These are phyloP conservation scores for Oscheius sp. DNA, from an alignment of 2,888 invertebrate genomes.

Conservation along the genomic window DNA sequence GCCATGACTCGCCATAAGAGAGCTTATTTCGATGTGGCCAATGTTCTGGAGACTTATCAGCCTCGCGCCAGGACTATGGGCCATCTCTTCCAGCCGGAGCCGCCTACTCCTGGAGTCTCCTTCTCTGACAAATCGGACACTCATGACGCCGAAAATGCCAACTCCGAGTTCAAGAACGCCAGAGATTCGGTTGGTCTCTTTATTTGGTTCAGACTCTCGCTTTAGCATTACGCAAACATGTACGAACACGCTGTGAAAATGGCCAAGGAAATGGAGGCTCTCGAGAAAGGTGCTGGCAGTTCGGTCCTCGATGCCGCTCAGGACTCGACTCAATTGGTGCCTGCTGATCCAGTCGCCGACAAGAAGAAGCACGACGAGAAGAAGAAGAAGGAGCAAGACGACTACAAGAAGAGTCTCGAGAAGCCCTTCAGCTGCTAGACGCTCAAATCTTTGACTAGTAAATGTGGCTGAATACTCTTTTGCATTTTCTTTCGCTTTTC, in stretches of 20 bases:
- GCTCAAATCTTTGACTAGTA: neutral
- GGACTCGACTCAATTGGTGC: conserved; percentile 33
- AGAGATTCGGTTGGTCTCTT: conserved; percentile 45
- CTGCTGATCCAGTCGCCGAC: conserved; percentile 42
- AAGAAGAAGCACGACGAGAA: conserved; percentile 43
- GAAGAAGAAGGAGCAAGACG: conserved; percentile 38
- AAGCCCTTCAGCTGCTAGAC: conserved; percentile 44
- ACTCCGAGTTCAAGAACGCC: conserved; percentile 44
- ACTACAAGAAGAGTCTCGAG: conserved; percentile 42
- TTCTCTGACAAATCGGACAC: conserved; percentile 48
- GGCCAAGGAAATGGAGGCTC: conserved; percentile 55
- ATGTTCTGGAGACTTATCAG: conserved; percentile 54
- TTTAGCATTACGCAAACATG: conserved; percentile 64
- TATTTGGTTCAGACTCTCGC: neutral
- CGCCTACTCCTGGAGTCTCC: conserved; percentile 43
- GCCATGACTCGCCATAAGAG: conserved; percentile 47
- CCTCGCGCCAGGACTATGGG: conserved; percentile 50
- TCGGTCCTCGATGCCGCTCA: neutral
- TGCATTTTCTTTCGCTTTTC: neutral
- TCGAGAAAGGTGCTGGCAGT: conserved; percentile 31
- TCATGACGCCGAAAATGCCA: conserved; percentile 41
- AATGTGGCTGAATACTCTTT: neutral
- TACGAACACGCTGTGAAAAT: conserved; percentile 56
- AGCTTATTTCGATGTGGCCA: conserved; percentile 58
- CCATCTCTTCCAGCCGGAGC: conserved; percentile 53